Evolutionary conservation across 2,888 invertebrate species (phyloP).

Genomic region (Andrena trimmerana): DNA sequence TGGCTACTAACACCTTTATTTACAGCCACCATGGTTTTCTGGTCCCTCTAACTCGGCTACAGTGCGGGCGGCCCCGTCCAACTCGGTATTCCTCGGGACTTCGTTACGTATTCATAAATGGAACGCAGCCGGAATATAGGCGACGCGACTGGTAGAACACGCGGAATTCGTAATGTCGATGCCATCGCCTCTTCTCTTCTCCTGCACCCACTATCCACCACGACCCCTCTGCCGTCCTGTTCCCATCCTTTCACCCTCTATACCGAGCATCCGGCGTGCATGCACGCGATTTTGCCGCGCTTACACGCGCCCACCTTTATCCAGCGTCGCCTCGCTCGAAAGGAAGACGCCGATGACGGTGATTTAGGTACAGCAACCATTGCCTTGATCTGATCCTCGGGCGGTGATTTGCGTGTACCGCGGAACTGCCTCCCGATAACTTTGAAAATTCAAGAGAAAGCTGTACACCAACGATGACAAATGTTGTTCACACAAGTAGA

Average conservation of each 20-base stretch:
- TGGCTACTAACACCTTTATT: constrained; percentile 55
- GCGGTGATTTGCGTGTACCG: neutral
- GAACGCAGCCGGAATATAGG: constrained; percentile 77
- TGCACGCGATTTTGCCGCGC: constrained; percentile 55
- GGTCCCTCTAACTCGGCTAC: constrained; percentile 35
- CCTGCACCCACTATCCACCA: constrained; percentile 7
- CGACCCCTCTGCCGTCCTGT: neutral
- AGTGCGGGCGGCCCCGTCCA: constrained; percentile 52
- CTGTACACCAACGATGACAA: neutral
- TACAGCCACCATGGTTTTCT: constrained; percentile 15
- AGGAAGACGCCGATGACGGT: constrained; percentile 35
- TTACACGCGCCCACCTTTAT: constrained; percentile 39
- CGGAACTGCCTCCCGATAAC: neutral
- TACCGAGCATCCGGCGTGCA: constrained; percentile 41
- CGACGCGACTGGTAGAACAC: constrained; percentile 68
- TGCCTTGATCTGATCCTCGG: constrained; percentile 12
- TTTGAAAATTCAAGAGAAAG: neutral
- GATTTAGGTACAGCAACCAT: constrained; percentile 12
- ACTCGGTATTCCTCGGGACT: constrained; percentile 71
- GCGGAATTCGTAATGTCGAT: constrained; percentile 79
- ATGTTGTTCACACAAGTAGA: too few species aligned
- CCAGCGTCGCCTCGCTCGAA: constrained; percentile 15
- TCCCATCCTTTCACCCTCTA: constrained; percentile 14
- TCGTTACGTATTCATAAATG: constrained; percentile 82
- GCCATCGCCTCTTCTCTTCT: constrained; percentile 46